These are phyloP conservation scores for Phyllostomus discolor DNA, from an alignment of 2,113 vertebrate genomes.

Conservation along the genomic window DNA sequence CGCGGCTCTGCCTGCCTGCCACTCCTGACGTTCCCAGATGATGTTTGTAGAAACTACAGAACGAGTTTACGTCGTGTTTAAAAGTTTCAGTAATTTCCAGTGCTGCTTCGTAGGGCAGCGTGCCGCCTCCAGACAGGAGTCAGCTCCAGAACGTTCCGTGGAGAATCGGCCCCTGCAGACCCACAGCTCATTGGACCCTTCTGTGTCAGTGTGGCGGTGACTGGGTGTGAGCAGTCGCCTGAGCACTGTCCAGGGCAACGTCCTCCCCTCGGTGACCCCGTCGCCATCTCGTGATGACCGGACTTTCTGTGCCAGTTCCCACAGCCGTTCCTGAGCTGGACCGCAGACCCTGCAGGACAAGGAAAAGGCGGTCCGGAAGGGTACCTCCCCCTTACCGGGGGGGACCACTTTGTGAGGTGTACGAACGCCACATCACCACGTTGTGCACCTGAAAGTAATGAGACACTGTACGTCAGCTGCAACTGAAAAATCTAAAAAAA, in stretches of 20 bases:
- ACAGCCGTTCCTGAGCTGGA: neutral
- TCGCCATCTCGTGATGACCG: neutral
- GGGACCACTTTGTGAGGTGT: no score
- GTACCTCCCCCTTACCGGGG: neutral
- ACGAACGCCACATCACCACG: no score
- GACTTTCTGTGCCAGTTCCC: neutral
- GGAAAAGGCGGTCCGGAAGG: neutral
- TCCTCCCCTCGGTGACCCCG: neutral
- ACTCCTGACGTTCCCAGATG: neutral
- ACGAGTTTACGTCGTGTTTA: neutral
- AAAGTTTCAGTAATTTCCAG: neutral
- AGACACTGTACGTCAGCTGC: neutral
- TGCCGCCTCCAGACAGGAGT: neutral
- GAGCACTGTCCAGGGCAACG: neutral
- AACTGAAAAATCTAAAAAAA: neutral
- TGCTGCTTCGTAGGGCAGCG: neutral
- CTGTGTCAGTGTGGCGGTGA: neutral
- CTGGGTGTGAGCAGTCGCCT: neutral
- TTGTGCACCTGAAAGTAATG: neutral
- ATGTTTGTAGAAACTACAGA: neutral
- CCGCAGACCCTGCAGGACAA: neutral
- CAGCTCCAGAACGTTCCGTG: neutral
- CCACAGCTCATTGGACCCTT: neutral
- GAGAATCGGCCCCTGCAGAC: neutral
- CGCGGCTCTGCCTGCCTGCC: neutral